Evolutionary conservation across 1,140 invertebrate genomes (phyloP).

Genomic region (Drosophila pachea): DNA sequence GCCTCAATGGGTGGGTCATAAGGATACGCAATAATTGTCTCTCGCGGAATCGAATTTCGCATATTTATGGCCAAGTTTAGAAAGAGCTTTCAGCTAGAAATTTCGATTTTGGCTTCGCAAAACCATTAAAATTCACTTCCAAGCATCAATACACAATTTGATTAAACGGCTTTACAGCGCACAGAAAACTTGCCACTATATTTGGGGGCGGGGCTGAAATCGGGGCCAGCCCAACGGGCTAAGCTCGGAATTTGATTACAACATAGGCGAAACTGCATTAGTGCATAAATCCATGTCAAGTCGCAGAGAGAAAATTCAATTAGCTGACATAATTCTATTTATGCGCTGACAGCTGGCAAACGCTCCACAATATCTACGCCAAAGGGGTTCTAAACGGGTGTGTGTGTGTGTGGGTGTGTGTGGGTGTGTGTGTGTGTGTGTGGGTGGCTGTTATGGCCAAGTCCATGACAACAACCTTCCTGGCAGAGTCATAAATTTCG

Average conservation of each 20-base stretch:
- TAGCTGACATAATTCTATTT: slow-evolving; percentile 76
- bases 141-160: slow-evolving; percentile 16
- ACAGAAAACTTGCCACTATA: neutral
- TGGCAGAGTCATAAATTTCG: slow-evolving; percentile 67
- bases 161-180: slow-evolving; percentile 11
- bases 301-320: slow-evolving; percentile 66
- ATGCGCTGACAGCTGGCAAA: slow-evolving; percentile 72
- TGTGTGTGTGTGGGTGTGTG: slow-evolving; percentile 14
- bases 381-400: slow-evolving; percentile 52
- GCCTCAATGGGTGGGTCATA: neutral
- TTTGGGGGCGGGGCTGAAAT: neutral
- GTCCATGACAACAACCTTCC: slow-evolving; percentile 41
- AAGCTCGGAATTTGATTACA: slow-evolving; percentile 57
- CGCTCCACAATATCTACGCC: slow-evolving; percentile 43
- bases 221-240: neutral
- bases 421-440: slow-evolving; percentile 10
- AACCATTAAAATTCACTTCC: neutral
- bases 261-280: slow-evolving; percentile 59
- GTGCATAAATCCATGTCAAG: slow-evolving; percentile 74
- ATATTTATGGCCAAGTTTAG: neutral
- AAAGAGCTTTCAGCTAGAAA: neutral
- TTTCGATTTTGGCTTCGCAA: neutral
- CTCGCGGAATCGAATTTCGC: neutral
- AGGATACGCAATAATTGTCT: slow-evolving; percentile 1
- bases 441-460: slow-evolving; percentile 12